Percentiles rank a stretch among this genome's conserved stretches.
Conservation (phyloP, 2,888 invertebrate genomes). For the Polyommatus iphigenia region DNA sequence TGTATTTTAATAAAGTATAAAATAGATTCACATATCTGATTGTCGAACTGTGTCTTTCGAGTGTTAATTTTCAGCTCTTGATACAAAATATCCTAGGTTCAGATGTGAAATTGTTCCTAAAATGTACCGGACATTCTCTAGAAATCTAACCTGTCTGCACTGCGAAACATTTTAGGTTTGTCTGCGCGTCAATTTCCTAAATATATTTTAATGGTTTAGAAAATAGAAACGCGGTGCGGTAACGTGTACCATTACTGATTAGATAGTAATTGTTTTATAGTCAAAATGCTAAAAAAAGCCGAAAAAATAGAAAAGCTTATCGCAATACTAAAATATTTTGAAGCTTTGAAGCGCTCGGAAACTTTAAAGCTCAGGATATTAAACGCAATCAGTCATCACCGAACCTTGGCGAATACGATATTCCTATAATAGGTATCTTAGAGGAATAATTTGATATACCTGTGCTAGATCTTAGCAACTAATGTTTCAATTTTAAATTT, state of each 20-base stretch:
- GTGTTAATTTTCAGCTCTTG: not conserved
- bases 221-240: not conserved
- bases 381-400: conserved; percentile 1
- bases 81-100: not conserved
- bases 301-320: not conserved
- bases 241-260: too few species aligned
- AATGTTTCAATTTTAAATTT: not conserved
- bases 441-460: not conserved
- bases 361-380: not conserved
- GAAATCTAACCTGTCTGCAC: not conserved
- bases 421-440: too few species aligned
- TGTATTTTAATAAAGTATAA: too few species aligned
- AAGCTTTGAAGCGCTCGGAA: not conserved
- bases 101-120: not conserved
- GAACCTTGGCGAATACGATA: not conserved
- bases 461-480: not conserved
- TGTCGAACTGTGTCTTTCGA: not conserved
- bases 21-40: not conserved
- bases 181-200: not conserved
- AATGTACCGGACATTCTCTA: not conserved
- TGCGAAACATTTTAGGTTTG: not conserved
- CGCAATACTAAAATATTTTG: not conserved
- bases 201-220: not conserved
- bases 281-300: too few species aligned
- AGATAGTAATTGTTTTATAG: too few species aligned